Evolutionary conservation across 1,140 invertebrate species (phyloP).

Genomic region (Cherax quadricarinatus): DNA sequence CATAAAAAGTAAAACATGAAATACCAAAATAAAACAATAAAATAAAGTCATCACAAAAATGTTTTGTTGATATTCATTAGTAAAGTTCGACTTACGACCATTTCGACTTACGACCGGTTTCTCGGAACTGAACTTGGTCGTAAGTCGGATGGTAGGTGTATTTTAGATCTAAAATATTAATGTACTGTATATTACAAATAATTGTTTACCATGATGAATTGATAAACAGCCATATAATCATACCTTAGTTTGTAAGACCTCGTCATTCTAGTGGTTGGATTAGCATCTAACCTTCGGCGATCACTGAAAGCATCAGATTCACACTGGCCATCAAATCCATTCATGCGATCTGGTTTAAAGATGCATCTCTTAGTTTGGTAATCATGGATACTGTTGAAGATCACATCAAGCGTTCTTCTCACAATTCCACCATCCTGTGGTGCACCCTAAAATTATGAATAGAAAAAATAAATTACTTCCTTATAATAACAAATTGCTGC

Average conservation of each 20-base stretch:
- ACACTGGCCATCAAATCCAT: constrained; percentile 93
- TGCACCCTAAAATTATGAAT: constrained; percentile 59
- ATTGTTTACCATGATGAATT: too few relatives aligned
- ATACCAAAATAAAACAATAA: too few relatives aligned
- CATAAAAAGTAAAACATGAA: too few relatives aligned
- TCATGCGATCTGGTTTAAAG: constrained; percentile 94
- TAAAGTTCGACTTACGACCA: too few relatives aligned
- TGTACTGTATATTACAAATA: too few relatives aligned
- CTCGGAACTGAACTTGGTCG: too few relatives aligned
- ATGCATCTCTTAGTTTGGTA: constrained; percentile 87
- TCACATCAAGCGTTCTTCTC: constrained; percentile 91
- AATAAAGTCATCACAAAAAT: too few relatives aligned
- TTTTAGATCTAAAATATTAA: too few relatives aligned
- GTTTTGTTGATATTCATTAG: too few relatives aligned
- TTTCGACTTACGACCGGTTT: too few relatives aligned
- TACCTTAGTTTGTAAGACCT: constrained; percentile 44
- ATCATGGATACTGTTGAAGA: constrained; percentile 88
- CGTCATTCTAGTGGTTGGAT: constrained; percentile 5
- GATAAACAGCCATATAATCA: background rate
- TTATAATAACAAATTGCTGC: background rate
- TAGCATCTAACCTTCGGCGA: constrained; percentile 46
- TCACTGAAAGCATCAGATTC: constrained; percentile 85
- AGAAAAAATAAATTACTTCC: background rate
- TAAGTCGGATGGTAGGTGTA: too few relatives aligned
- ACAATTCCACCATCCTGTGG: constrained; percentile 89